phyloP scores from a whole-genome alignment of 2,113 vertebrate species.

The Chaetodon trifascialis region DNA sequence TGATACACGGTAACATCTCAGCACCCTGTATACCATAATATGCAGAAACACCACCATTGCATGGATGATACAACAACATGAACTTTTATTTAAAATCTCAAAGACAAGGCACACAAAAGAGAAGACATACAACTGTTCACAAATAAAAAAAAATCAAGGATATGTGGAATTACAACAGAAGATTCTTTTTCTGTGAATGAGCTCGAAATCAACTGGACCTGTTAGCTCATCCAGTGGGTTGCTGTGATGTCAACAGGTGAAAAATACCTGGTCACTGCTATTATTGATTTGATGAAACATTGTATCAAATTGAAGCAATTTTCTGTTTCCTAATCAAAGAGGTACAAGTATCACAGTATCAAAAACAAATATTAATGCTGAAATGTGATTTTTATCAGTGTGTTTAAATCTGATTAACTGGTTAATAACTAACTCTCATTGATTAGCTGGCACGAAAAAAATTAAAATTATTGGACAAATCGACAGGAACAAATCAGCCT shows the following conservation, averaged over 20 bases:
- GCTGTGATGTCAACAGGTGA: background rate
- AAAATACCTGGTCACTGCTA: background rate
- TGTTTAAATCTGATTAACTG: background rate
- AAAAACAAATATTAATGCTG: background rate
- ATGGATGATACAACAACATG: background rate
- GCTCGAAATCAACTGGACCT: no score
- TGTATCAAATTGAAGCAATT: no score
- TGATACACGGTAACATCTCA: background rate
- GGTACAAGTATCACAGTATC: no score
- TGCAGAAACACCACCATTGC: background rate
- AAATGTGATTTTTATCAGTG: background rate
- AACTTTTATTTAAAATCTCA: slow-evolving; percentile 43
- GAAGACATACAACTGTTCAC: background rate
- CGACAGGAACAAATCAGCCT: background rate
- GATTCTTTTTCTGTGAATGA: no score
- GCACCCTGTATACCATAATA: background rate
- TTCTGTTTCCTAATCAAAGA: background rate
- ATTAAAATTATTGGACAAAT: background rate
- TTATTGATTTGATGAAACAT: background rate
- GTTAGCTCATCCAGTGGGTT: background rate
- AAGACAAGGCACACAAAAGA: background rate
- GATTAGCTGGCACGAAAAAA: background rate
- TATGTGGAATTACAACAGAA: background rate
- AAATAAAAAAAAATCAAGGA: background rate
- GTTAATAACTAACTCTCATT: background rate